phyloP scores from a whole-genome alignment of 2,797 vertebrate species.

The Scarus forsteni region DNA sequence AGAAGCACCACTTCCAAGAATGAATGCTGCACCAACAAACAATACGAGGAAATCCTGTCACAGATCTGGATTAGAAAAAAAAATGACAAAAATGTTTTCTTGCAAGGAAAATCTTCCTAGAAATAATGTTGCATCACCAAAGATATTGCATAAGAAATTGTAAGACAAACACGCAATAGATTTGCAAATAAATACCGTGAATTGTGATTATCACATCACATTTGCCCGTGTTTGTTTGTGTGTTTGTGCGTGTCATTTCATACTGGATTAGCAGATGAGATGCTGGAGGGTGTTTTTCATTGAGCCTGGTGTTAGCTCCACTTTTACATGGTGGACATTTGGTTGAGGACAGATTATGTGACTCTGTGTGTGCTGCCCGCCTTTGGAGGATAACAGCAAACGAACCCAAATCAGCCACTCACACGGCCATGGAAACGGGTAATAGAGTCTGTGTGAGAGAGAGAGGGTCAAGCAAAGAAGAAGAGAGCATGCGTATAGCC shows the following conservation, averaged over 20 bases:
- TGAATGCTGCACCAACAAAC: constrained; percentile 1
- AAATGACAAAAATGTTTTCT: constrained; percentile 1
- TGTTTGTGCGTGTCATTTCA: constrained; percentile 22
- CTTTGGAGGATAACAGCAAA: constrained; percentile 53
- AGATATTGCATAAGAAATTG: not conserved
- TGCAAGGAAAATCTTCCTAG: not conserved
- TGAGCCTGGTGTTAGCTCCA: constrained; percentile 37
- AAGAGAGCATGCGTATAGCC: constrained; percentile 15
- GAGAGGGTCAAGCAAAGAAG: not conserved
- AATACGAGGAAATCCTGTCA: constrained; percentile 13
- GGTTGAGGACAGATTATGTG: constrained; percentile 57
- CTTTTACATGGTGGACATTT: constrained; percentile 57
- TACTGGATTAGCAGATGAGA: constrained; percentile 44
- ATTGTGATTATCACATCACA: constrained; percentile 34
- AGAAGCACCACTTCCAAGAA: constrained; percentile 25
- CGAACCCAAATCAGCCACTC: constrained; percentile 49
- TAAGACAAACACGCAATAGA: not conserved
- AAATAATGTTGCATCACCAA: constrained; percentile 2
- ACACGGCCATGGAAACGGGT: constrained; percentile 36
- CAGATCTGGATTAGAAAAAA: not conserved
- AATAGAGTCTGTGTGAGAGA: constrained; percentile 7
- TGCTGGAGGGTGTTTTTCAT: constrained; percentile 35
- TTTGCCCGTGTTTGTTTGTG: constrained; percentile 23
- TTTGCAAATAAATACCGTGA: constrained; percentile 9
- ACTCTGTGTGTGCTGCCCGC: constrained; percentile 32